Evolutionary conservation across 1,140 invertebrate species (phyloP).

Genomic region (Acromyrmex echinatior): DNA sequence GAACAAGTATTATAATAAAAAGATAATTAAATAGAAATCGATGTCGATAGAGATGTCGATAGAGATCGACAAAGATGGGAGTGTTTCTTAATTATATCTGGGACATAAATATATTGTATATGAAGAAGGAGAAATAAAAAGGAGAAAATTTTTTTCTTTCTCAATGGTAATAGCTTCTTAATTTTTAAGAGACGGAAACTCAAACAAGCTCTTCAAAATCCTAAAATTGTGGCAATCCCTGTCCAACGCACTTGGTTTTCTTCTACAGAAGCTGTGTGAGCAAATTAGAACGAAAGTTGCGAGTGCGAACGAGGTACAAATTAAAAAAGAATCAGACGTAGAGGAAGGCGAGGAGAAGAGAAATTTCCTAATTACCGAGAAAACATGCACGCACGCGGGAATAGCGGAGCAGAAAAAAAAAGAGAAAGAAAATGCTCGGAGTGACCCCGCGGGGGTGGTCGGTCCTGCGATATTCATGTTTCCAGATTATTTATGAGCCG

Average conservation of each 20-base stretch:
- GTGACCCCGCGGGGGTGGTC: constrained; percentile 45
- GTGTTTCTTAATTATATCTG: constrained; percentile 13
- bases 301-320: constrained; percentile 15
- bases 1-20: not conserved
- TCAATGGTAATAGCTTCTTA: not conserved
- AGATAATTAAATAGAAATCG: not conserved
- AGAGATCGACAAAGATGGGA: not conserved
- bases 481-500: constrained; percentile 78
- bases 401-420: not conserved
- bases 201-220: not conserved
- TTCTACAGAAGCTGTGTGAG: not conserved
- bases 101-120: not conserved
- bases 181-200: not conserved
- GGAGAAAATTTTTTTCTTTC: not conserved
- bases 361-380: constrained; percentile 55
- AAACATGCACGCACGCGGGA: constrained; percentile 28
- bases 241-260: not conserved
- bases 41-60: not conserved
- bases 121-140: not conserved
- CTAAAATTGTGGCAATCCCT: constrained; percentile 2
- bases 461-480: constrained; percentile 79
- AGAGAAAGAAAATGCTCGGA: not conserved
- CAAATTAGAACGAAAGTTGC: constrained; percentile 55
- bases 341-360: constrained; percentile 34
- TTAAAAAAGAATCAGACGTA: constrained; percentile 67